Conservation (phyloP, 2,888 invertebrate species). For the Eudemis profundana region DNA sequence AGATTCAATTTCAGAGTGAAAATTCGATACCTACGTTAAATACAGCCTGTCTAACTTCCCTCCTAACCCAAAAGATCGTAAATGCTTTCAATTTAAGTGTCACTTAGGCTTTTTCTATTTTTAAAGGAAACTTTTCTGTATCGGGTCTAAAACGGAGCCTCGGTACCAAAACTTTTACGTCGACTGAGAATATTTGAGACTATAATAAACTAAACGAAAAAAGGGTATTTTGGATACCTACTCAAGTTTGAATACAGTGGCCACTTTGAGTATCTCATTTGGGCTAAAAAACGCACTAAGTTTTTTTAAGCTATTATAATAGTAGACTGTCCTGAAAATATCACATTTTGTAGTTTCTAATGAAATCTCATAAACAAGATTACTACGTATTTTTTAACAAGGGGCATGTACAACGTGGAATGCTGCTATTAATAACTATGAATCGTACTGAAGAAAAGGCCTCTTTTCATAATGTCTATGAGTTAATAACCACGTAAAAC, state of each 20-base stretch:
- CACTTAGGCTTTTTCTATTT: not conserved
- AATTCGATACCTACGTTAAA: slow-evolving; percentile 2
- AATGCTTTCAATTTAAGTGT: not conserved
- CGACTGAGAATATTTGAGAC: not conserved
- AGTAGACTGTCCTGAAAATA: too few relatives aligned
- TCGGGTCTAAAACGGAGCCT: slow-evolving; percentile 12
- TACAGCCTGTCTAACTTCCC: slow-evolving; percentile 8
- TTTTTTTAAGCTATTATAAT: too few relatives aligned
- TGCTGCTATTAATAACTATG: too few relatives aligned
- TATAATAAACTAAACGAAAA: slow-evolving; percentile 5
- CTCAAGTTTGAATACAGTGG: not conserved
- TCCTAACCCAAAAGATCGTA: not conserved
- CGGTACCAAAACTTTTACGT: slow-evolving; percentile 10
- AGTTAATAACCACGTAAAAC: too few relatives aligned
- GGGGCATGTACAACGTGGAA: too few relatives aligned
- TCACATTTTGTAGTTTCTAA: too few relatives aligned
- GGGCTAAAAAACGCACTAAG: too few relatives aligned
- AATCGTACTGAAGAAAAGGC: too few relatives aligned
- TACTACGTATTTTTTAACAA: too few relatives aligned
- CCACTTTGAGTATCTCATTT: not conserved
- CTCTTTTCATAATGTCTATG: too few relatives aligned
- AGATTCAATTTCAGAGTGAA: slow-evolving; percentile 7
- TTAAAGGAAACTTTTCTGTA: slow-evolving; percentile 1
- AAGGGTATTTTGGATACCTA: not conserved
- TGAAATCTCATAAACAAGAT: too few relatives aligned